A percentile compares a stretch with the other conserved stretches of the same genome.
phyloP scores from a whole-genome alignment of 2,888 invertebrate genomes.

The Leucozona laternaria region DNA sequence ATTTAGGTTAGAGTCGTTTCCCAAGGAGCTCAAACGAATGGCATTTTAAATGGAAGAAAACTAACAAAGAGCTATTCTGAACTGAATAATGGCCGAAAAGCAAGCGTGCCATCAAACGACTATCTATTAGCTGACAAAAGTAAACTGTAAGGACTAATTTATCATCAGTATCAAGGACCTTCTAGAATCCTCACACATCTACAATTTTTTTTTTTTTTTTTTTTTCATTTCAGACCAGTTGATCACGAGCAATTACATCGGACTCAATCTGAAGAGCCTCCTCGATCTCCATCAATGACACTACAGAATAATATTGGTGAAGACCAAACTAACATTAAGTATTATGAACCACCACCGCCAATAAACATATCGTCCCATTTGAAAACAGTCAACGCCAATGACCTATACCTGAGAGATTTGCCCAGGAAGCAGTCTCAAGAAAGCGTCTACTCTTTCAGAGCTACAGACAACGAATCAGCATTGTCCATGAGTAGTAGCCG shows the following conservation, averaged over 20 bases:
- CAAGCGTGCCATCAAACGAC: conserved; percentile 81
- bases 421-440: conserved; percentile 77
- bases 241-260: conserved; percentile 92
- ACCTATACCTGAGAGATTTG: conserved; percentile 55
- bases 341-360: conserved; percentile 82
- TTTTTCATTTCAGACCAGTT: conserved; percentile 69
- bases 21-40: conserved; percentile 95
- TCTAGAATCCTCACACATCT: not conserved
- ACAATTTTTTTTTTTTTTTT: no score
- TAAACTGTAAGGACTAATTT: conserved; percentile 49
- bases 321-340: conserved; percentile 80
- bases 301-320: conserved; percentile 76
- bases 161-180: not conserved
- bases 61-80: conserved; percentile 93
- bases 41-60: conserved; percentile 89
- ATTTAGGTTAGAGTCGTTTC: conserved; percentile 92
- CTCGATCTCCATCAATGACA: conserved; percentile 85
- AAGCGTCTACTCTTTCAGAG: conserved; percentile 77
- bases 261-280: conserved; percentile 94
- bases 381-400: conserved; percentile 61
- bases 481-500: conserved; percentile 44
- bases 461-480: conserved; percentile 78
- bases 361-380: conserved; percentile 77
- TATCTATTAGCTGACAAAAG: conserved; percentile 78
- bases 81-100: conserved; percentile 85